Evolutionary conservation across 2,113 vertebrate species (phyloP), one percentile per base, ranked within the genome.

Genomic region (Microtus oregoni): DNA sequence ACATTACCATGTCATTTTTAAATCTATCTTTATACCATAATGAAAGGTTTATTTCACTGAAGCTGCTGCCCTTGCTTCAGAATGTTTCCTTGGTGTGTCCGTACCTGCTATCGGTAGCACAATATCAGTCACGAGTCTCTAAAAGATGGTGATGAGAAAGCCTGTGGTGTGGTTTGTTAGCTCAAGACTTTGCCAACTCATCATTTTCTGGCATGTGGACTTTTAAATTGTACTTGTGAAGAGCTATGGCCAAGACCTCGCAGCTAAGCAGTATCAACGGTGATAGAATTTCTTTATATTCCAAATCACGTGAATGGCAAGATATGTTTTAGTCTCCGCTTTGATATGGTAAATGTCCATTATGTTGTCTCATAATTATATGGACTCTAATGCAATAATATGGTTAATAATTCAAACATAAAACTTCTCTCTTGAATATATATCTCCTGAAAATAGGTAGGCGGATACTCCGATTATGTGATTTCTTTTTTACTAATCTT

Each of bases 401-500:
- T 98, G 83, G 94, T 98, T 98, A 94, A 97, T 90, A 97, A 95
- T 96, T 98, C 93, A 96, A 93, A 95, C 73, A 96, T 94, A 92
- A 96, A 92, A 82, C 97, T 94, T 98, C 97, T 98, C 97, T 98
- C 50, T 97, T 98, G 87, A 98, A 72, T 97, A 98, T 97, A n/a
- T 97, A 97, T 98, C 94, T 98, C 92, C 96, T 98, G 75, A 97
- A 96, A 97, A 95, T 97, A 96, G 94, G 89, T 97, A 97, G 96
- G 94, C 83, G 96, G 96, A 97, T 97, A 93, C 97, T 98, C 98
- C 97, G 97, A 96, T 98, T 97, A 94, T 98, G 98, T 98, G 97
- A 95, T 98, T 98, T 95, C 76, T 89, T 76, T 98, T 98, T 94
- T 75, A 98, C 97, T 98, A 95, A 98, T 98, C 95, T 97, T 98